These are phyloP conservation scores for Phycodurus eques DNA, from an alignment of 2,113 vertebrate species.

Conservation along the genomic window DNA sequence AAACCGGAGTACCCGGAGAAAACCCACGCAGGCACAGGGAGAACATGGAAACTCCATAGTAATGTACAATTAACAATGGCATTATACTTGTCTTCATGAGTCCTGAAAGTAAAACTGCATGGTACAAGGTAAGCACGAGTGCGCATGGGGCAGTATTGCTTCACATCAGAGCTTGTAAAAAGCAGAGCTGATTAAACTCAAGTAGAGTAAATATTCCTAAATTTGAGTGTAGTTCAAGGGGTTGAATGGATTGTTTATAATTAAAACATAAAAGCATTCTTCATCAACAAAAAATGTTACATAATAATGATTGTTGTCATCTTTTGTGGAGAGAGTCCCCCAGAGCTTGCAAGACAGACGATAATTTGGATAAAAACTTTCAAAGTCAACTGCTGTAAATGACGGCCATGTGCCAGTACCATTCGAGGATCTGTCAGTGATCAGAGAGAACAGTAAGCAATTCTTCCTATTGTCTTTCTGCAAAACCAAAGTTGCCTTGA, in stretches of 20 bases:
- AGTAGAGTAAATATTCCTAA: conserved; percentile 27
- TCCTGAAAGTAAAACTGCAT: neutral
- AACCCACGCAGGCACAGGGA: no score
- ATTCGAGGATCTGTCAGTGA: conserved; percentile 46
- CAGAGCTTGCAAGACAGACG: conserved; percentile 56
- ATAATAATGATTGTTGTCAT: conserved; percentile 43
- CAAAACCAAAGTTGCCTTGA: conserved; percentile 57
- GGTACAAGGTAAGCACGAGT: neutral
- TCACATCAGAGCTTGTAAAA: conserved; percentile 21
- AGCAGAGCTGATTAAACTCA: conserved; percentile 20
- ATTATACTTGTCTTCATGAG: neutral
- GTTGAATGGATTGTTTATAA: conserved; percentile 37
- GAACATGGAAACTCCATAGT: neutral
- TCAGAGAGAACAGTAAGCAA: conserved; percentile 5
- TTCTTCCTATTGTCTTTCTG: conserved; percentile 31
- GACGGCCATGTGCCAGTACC: conserved; percentile 51
- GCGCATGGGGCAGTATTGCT: conserved; percentile 5
- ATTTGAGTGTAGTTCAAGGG: conserved; percentile 21
- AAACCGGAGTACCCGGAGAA: no score
- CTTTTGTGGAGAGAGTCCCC: conserved; percentile 57
- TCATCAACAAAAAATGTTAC: conserved; percentile 40
- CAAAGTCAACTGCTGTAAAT: conserved; percentile 44
- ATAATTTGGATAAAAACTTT: conserved; percentile 57
- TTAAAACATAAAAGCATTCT: conserved; percentile 34
- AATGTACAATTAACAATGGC: neutral